These are phyloP conservation scores for Meloidogyne floridensis DNA, from an alignment of 1,140 invertebrate species.

Conservation along the genomic window DNA sequence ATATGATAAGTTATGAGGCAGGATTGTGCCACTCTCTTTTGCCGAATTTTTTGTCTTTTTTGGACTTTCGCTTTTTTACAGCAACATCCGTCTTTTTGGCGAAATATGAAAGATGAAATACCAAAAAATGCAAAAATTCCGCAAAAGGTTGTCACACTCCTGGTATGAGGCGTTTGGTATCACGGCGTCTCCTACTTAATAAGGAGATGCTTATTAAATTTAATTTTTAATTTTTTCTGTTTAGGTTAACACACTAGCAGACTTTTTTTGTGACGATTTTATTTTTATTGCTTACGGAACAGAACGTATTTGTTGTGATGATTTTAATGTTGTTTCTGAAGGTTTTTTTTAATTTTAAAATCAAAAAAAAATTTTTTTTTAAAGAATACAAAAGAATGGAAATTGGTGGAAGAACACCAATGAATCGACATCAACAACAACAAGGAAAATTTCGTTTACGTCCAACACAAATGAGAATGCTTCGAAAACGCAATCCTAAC, in stretches of 20 bases:
- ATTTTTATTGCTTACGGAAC: conserved; percentile 90
- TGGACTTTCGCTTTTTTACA: too few relatives aligned
- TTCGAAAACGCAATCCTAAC: conserved; percentile 20
- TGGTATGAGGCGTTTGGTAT: too few relatives aligned
- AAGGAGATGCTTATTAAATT: too few relatives aligned
- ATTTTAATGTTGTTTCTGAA: conserved; percentile 88
- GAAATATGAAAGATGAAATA: too few relatives aligned
- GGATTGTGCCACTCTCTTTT: too few relatives aligned
- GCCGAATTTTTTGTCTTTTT: too few relatives aligned
- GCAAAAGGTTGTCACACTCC: too few relatives aligned
- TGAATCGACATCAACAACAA: neutral
- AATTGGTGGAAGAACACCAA: conserved; percentile 15
- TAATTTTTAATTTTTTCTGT: conserved; percentile 23
- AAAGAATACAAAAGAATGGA: conserved; percentile 42
- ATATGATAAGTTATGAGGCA: too few relatives aligned
- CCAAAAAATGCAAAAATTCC: neutral
- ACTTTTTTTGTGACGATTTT: conserved; percentile 81
- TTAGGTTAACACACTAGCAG: conserved; percentile 75
- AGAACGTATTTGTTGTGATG: conserved; percentile 79
- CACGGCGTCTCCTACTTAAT: too few relatives aligned
- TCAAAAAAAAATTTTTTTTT: conserved; percentile 17
- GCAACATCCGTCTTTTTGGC: too few relatives aligned
- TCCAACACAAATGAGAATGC: conserved; percentile 27
- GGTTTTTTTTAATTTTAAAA: conserved; percentile 66
- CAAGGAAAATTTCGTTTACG: conserved; percentile 21